Evolutionary conservation across 2,113 vertebrate genomes (phyloP).

Genomic region (Bubo bubo): DNA sequence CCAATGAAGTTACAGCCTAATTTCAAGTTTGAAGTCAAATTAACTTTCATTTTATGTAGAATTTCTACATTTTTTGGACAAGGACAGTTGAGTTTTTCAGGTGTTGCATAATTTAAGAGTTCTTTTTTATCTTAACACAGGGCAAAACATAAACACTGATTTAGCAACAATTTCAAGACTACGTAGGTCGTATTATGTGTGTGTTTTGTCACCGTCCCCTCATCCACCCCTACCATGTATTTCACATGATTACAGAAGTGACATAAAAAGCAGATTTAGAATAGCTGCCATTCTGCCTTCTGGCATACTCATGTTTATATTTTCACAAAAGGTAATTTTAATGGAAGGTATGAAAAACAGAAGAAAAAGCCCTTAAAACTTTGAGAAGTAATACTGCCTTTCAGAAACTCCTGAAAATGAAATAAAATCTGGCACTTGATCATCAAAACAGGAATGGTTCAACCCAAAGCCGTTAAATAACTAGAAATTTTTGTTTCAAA

Average conservation of each 20-base stretch:
- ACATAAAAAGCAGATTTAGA: neutral
- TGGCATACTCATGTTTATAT: neutral
- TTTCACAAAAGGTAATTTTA: neutral
- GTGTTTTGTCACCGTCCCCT: no score
- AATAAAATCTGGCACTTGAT: neutral
- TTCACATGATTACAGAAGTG: neutral
- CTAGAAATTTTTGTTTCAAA: neutral
- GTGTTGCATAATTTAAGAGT: neutral
- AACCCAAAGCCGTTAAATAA: neutral
- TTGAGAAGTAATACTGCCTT: neutral
- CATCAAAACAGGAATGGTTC: neutral
- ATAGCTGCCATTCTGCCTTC: neutral
- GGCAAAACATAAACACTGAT: neutral
- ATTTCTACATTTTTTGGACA: neutral
- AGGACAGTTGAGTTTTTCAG: neutral
- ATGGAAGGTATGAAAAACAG: neutral
- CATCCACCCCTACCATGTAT: neutral
- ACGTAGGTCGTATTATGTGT: neutral
- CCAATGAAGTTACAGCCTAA: neutral
- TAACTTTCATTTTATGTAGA: neutral
- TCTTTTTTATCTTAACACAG: neutral
- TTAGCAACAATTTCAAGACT: neutral
- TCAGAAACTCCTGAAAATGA: neutral
- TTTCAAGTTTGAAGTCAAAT: neutral
- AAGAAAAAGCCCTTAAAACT: neutral